Evolutionary conservation across 1,140 invertebrate species (phyloP).

Genomic region (Papilio aristodemus): DNA sequence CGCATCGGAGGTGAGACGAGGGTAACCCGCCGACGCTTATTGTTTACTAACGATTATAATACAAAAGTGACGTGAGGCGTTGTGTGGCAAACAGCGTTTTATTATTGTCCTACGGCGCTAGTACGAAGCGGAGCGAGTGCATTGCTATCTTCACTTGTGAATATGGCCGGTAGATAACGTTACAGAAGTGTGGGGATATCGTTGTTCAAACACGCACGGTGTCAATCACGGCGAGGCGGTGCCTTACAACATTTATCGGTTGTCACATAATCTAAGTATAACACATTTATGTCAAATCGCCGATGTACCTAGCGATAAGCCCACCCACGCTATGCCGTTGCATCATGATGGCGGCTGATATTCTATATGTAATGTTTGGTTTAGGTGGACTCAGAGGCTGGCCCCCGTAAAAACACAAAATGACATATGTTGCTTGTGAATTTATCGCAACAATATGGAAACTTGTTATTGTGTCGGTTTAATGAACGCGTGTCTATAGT

Average conservation of each 20-base stretch:
- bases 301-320: constrained; percentile 72
- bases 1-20: constrained; percentile 68
- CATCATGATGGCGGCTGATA: constrained; percentile 61
- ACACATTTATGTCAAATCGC: constrained; percentile 78
- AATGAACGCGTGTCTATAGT: constrained; percentile 22
- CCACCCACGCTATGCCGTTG: constrained; percentile 68
- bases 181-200: constrained; percentile 65
- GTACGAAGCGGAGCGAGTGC: constrained; percentile 17
- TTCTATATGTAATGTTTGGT: constrained; percentile 44
- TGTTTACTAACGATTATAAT: constrained; percentile 55
- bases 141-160: constrained; percentile 44
- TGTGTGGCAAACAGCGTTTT: constrained; percentile 22
- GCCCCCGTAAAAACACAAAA: constrained; percentile 45
- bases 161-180: constrained; percentile 61
- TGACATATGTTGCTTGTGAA: constrained; percentile 47
- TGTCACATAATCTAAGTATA: constrained; percentile 75
- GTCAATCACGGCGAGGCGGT: constrained; percentile 75
- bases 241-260: constrained; percentile 73
- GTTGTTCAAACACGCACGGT: constrained; percentile 64
- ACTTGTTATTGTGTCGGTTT: constrained; percentile 33
- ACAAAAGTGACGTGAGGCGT: constrained; percentile 36
- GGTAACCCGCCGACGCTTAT: constrained; percentile 57
- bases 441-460: constrained; percentile 42
- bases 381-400: constrained; percentile 34
- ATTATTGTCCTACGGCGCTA: constrained; percentile 10